A percentile compares a stretch with the other conserved stretches of the same genome.
Conservation (phyloP, 2,113 vertebrate genomes). For the Amblyornis subalaris region DNA sequence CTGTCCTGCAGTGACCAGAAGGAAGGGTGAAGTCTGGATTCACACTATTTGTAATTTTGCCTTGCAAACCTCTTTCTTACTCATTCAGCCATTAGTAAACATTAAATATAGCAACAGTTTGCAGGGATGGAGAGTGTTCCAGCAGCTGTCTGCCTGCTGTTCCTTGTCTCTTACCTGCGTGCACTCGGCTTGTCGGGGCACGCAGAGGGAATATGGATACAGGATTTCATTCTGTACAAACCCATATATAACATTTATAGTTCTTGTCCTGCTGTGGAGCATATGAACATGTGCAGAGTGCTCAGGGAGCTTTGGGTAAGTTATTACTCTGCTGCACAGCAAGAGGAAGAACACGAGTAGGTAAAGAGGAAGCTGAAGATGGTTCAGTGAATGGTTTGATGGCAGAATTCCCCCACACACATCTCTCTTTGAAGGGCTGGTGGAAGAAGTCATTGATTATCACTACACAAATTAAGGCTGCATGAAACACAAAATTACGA, state of each 20-base stretch:
- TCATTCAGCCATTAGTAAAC: not conserved
- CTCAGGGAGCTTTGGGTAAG: not conserved
- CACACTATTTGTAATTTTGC: not conserved
- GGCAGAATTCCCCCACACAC: not conserved
- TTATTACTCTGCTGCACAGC: not conserved
- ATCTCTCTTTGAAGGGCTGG: not conserved
- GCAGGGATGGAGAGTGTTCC: not conserved
- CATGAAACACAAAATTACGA: not conserved
- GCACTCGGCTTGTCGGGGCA: not conserved
- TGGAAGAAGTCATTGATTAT: not conserved
- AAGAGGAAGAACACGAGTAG: not conserved
- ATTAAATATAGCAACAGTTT: not conserved
- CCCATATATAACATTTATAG: fast-evolving
- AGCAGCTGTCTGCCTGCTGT: not conserved
- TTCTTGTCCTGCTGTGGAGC: not conserved
- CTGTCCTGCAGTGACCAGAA: not conserved
- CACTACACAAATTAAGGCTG: not conserved
- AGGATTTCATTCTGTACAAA: not conserved
- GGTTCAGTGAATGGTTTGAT: not conserved
- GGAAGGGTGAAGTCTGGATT: not conserved
- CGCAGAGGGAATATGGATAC: fast-evolving
- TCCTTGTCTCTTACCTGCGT: not conserved
- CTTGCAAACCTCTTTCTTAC: not conserved
- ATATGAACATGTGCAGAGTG: not conserved
- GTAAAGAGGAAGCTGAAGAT: not conserved